Evolutionary conservation across 2,797 vertebrate genomes (phyloP).

Genomic region (Buphagus erythrorhynchus): DNA sequence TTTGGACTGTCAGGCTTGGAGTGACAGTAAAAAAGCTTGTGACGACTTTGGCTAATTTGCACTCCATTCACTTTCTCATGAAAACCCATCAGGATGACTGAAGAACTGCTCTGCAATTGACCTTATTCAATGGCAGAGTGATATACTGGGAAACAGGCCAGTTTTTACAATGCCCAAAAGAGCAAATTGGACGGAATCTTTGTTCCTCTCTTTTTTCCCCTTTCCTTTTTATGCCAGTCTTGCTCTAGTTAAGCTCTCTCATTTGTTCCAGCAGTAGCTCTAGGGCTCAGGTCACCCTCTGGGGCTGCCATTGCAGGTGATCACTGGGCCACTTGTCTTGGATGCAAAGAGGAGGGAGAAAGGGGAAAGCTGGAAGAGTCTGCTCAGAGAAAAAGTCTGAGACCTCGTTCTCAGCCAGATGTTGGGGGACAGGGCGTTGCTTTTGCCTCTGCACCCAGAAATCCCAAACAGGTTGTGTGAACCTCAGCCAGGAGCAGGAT

Average conservation of each 20-base stretch:
- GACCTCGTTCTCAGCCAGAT: background rate
- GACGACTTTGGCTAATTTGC: constrained; percentile 84
- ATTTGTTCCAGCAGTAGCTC: constrained; percentile 71
- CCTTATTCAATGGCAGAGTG: constrained; percentile 81
- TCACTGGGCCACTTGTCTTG: constrained; percentile 21
- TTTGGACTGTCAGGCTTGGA: constrained; percentile 77
- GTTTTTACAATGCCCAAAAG: constrained; percentile 82
- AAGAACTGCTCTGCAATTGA: constrained; percentile 79
- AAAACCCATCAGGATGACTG: constrained; percentile 81
- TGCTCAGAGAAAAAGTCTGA: background rate
- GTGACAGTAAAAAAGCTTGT: constrained; percentile 81
- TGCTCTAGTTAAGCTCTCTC: constrained; percentile 77
- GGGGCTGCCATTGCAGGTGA: constrained; percentile 75
- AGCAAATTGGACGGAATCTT: constrained; percentile 84
- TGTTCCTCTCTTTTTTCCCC: constrained; percentile 74
- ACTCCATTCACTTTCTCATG: constrained; percentile 81
- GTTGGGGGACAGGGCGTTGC: background rate
- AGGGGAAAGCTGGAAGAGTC: background rate
- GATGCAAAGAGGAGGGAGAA: background rate
- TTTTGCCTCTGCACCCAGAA: background rate
- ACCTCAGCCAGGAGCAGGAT: rapidly evolving
- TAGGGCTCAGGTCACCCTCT: constrained; percentile 73
- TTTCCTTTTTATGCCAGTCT: constrained; percentile 74
- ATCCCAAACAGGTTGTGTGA: rapidly evolving
- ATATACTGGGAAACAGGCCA: constrained; percentile 84